These are phyloP conservation scores for Marmota flaviventris DNA, from an alignment of 2,113 vertebrate genomes.

Conservation along the genomic window DNA sequence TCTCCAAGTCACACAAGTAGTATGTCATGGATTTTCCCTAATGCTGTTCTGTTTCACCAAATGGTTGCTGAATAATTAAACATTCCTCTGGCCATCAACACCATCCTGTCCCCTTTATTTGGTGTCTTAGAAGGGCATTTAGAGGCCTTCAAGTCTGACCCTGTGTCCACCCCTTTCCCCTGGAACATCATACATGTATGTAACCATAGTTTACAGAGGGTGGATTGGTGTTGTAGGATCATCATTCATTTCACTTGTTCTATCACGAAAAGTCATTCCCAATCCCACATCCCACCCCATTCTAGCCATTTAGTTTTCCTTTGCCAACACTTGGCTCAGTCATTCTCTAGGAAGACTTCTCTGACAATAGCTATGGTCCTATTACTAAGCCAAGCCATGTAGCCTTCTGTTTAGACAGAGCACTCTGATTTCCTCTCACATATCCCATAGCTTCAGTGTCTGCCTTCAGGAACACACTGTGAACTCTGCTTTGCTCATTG, in stretches of 20 bases:
- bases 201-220: not conserved
- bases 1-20: not conserved
- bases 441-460: not conserved
- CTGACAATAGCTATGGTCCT: not conserved
- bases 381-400: not conserved
- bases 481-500: not conserved
- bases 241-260: not conserved
- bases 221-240: not conserved
- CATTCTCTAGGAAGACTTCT: not conserved
- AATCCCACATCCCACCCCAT: rapidly evolving
- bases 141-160: not conserved
- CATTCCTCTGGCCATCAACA: not conserved
- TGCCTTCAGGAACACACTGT: not conserved
- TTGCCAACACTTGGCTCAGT: not conserved
- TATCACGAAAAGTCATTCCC: not conserved
- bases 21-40: not conserved
- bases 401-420: not conserved
- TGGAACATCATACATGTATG: not conserved
- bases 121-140: not conserved
- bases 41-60: not conserved
- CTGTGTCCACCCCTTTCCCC: not conserved
- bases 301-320: not conserved
- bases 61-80: not conserved
- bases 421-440: not conserved
- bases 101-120: not conserved